Evolutionary conservation across 2,797 vertebrate species (phyloP).

Genomic region (Falco peregrinus): DNA sequence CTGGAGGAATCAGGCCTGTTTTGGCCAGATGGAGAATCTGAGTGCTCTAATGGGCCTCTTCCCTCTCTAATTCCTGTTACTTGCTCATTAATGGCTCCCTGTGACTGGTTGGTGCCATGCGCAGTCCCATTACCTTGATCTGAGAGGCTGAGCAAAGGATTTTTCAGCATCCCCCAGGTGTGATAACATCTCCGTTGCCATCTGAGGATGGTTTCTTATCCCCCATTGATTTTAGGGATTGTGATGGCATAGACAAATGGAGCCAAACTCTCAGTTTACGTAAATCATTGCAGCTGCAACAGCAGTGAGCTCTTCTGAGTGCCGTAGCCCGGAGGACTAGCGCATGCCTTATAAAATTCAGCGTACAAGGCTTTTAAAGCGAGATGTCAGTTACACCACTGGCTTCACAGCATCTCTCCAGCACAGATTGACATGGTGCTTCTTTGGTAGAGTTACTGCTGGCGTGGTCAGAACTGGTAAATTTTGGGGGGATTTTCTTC

Average conservation of each 20-base stretch:
- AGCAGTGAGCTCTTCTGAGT: neutral
- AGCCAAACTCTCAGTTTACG: neutral
- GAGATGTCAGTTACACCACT: neutral
- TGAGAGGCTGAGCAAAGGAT: neutral
- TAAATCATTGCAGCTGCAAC: neutral
- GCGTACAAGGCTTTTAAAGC: neutral
- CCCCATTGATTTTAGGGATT: neutral
- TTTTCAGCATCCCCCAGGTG: neutral
- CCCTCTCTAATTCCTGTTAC: neutral
- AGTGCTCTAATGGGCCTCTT: neutral
- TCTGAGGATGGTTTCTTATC: neutral
- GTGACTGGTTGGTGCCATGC: neutral
- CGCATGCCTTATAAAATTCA: neutral
- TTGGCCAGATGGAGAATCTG: neutral
- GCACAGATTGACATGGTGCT: neutral
- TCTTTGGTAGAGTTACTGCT: neutral
- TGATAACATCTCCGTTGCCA: neutral
- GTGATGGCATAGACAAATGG: neutral
- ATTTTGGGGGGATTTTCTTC: neutral
- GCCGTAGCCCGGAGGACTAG: neutral
- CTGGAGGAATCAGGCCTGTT: neutral
- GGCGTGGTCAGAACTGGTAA: rapidly evolving
- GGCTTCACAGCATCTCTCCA: neutral
- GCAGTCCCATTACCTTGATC: neutral
- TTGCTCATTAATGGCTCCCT: neutral